A percentile compares a stretch with the other conserved stretches of the same genome.
phyloP scores from a whole-genome alignment of 2,797 vertebrate species.

The Oreortyx pictus region DNA sequence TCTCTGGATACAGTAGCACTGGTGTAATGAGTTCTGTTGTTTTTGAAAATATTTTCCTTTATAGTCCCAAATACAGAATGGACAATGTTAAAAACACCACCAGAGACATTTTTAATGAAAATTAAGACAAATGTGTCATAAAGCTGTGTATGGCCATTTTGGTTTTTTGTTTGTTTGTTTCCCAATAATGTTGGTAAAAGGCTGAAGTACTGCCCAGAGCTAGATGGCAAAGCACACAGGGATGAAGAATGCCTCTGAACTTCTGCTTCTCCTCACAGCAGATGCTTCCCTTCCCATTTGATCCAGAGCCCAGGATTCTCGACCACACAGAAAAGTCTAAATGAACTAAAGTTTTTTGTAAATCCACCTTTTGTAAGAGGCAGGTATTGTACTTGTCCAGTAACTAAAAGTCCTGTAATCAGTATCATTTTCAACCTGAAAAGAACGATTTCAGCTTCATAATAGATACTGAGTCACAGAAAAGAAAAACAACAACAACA shows the following conservation, averaged over 20 bases:
- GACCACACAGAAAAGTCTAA: not conserved
- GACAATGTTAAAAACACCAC: not conserved
- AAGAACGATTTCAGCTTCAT: not conserved
- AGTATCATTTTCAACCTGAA: not conserved
- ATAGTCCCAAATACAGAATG: not conserved
- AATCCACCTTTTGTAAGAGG: not conserved
- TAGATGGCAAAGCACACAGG: fast-evolving
- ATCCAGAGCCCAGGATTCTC: not conserved
- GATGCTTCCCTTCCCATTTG: not conserved
- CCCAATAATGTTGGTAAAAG: not conserved
- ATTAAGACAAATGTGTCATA: not conserved
- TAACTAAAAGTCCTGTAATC: not conserved
- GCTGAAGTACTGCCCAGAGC: not conserved
- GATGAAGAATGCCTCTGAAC: not conserved
- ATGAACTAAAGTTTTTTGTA: not conserved
- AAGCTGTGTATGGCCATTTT: not conserved
- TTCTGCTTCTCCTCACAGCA: not conserved
- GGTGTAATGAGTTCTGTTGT: not conserved
- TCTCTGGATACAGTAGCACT: not conserved
- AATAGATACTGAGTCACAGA: not conserved
- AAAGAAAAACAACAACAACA: not conserved
- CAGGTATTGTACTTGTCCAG: not conserved
- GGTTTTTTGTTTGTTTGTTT: not conserved
- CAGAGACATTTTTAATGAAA: not conserved
- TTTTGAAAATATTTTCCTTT: not conserved